Evolutionary conservation across 2,888 invertebrate genomes (phyloP).

Genomic region (Heliconius hortense): DNA sequence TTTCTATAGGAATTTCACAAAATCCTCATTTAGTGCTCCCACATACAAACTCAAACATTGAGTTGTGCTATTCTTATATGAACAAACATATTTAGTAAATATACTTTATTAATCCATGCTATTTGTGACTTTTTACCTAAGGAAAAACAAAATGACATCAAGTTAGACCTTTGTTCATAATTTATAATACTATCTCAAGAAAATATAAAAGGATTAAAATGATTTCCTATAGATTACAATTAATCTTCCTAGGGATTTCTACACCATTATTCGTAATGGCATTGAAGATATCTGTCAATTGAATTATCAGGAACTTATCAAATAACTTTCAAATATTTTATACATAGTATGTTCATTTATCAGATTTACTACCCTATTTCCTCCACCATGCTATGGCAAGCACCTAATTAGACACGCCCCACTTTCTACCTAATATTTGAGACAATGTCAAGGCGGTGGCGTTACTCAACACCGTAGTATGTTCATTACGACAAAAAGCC

Average conservation of each 20-base stretch:
- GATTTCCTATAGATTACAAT: background rate
- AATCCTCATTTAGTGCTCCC: too few species aligned
- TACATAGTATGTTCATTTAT: background rate
- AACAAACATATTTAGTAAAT: background rate
- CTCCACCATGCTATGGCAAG: too few species aligned
- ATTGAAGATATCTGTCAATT: background rate
- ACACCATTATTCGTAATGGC: background rate
- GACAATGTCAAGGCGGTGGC: background rate
- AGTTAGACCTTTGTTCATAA: too few species aligned
- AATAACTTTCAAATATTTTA: background rate
- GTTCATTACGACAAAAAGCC: background rate
- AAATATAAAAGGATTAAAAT: background rate
- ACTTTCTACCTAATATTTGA: background rate
- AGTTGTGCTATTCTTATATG: background rate
- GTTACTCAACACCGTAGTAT: background rate
- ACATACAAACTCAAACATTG: background rate
- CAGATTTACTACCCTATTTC: too few species aligned
- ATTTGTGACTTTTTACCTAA: conserved; percentile 1
- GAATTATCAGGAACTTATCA: background rate
- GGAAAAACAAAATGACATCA: background rate
- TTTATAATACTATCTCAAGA: background rate
- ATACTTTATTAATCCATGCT: background rate
- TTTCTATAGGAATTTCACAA: too few species aligned
- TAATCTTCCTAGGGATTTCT: background rate
- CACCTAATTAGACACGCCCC: background rate